Evolutionary conservation across 2,888 invertebrate genomes (phyloP).

Genomic region (Chrysina gloriosa): DNA sequence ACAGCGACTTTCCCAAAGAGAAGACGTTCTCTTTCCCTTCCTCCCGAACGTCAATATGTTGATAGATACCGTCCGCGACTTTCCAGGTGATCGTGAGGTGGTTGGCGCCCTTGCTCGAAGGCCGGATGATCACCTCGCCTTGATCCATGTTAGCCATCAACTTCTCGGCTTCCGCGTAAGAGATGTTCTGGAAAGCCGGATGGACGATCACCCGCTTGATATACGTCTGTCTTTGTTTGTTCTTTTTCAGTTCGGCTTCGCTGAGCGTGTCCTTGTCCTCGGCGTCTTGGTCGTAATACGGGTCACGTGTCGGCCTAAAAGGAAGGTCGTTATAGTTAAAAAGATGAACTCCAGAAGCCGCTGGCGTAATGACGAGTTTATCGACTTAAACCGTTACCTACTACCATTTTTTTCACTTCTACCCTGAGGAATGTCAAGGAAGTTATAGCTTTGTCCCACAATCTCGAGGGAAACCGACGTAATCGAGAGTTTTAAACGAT

Average conservation of each 20-base stretch:
- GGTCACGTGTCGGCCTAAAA: conserved; percentile 83
- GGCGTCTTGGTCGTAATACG: conserved; percentile 88
- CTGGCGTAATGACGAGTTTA: too few species aligned
- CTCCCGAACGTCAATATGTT: conserved; percentile 96
- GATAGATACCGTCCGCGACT: conserved; percentile 91
- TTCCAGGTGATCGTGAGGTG: conserved; percentile 99
- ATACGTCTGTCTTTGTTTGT: conserved; percentile 85
- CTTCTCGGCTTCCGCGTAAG: conserved; percentile 91
- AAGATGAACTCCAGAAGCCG: not conserved
- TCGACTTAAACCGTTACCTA: too few species aligned
- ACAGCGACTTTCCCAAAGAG: conserved; percentile 87
- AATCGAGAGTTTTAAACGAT: too few species aligned
- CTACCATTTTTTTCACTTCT: too few species aligned
- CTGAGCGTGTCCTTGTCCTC: conserved; percentile 84
- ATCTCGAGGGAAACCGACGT: too few species aligned
- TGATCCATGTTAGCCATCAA: conserved; percentile 93
- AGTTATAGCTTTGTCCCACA: too few species aligned
- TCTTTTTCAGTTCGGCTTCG: conserved; percentile 85
- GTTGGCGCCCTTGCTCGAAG: conserved; percentile 95
- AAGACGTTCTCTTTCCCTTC: conserved; percentile 97
- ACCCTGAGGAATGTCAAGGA: too few species aligned
- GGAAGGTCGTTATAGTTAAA: not conserved
- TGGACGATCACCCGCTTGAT: conserved; percentile 98
- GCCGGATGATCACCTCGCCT: conserved; percentile 95
- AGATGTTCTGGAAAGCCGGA: conserved; percentile 96